Conservation (phyloP, 37 sponge, comb jelly and placozoan species). For the Haliclona indistincta region DNA sequence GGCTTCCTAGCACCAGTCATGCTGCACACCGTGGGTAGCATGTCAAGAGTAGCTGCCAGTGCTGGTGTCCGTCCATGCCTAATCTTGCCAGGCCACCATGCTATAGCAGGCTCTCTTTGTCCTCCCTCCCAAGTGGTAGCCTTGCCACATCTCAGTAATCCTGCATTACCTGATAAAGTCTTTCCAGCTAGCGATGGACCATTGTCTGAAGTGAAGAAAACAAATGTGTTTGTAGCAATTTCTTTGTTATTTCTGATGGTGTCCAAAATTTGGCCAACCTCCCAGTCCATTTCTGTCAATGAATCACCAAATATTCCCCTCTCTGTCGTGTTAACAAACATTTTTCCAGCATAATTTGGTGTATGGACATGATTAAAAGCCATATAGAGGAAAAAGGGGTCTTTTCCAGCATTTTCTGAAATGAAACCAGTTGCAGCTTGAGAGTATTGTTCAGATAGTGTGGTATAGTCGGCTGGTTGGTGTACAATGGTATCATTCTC, state of each 20-base stretch:
- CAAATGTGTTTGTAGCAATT: conserved; percentile 70
- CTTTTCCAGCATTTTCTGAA: conserved; percentile 46
- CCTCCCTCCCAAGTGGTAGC: conserved; percentile 84
- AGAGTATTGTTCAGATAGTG: conserved; percentile 41
- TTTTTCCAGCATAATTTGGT: conserved; percentile 74
- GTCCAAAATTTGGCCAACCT: conserved; percentile 60
- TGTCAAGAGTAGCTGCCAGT: conserved; percentile 77
- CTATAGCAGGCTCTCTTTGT: conserved; percentile 76
- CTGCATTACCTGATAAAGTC: conserved; percentile 65
- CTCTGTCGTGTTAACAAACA: conserved; percentile 63
- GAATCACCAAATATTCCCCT: conserved; percentile 76
- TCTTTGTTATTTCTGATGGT: conserved; percentile 49
- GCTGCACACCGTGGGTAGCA: conserved; percentile 57
- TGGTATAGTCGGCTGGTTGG: conserved; percentile 70
- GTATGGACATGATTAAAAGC: conserved; percentile 78
- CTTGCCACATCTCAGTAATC: conserved; percentile 79
- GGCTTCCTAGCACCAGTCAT: conserved; percentile 36
- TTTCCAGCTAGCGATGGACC: conserved; percentile 12
- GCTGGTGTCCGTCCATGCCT: conserved; percentile 57
- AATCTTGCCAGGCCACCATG: conserved; percentile 81
- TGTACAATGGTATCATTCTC: conserved; percentile 57
- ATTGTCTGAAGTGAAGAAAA: conserved; percentile 86
- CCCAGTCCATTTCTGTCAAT: conserved; percentile 68
- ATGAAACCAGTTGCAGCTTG: conserved; percentile 64
- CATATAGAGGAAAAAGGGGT: conserved; percentile 80